Percentiles rank a stretch among this genome's conserved stretches.
Conservation (phyloP, 1,140 invertebrate genomes). For the Colletes gigas region DNA sequence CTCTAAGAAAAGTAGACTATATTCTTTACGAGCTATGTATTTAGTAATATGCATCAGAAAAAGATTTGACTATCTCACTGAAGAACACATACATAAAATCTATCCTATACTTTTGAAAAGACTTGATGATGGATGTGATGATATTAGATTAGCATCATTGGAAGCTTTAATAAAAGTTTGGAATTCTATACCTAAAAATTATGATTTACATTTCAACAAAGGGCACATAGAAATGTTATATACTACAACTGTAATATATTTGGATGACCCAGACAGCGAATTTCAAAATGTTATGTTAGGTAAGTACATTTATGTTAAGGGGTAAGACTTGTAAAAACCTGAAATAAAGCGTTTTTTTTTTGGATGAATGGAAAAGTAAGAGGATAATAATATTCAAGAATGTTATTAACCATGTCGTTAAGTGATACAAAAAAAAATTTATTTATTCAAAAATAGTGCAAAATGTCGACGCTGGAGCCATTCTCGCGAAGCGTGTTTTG, state of each 20-base stretch:
- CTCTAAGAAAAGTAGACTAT: constrained; percentile 83
- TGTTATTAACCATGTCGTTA: too few relatives aligned
- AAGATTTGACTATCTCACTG: constrained; percentile 74
- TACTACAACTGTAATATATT: constrained; percentile 85
- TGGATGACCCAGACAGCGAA: constrained; percentile 86
- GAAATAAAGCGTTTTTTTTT: neutral
- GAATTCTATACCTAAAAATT: constrained; percentile 80
- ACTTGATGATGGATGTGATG: constrained; percentile 87
- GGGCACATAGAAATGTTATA: constrained; percentile 86
- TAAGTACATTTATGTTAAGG: constrained; percentile 57
- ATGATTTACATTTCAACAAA: constrained; percentile 81
- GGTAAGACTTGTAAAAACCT: too few relatives aligned
- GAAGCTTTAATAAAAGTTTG: constrained; percentile 82
- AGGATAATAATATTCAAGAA: too few relatives aligned
- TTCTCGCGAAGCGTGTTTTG: too few relatives aligned
- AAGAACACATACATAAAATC: constrained; percentile 80
- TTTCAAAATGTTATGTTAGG: constrained; percentile 83
- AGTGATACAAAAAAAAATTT: too few relatives aligned
- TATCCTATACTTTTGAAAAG: constrained; percentile 86
- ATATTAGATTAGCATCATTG: constrained; percentile 84
- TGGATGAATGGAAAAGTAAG: too few relatives aligned
- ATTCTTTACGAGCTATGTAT: constrained; percentile 83
- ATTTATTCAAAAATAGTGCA: too few relatives aligned
- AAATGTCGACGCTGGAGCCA: too few relatives aligned
- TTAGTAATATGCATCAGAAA: constrained; percentile 78